A percentile compares a stretch with the other conserved stretches of the same genome.
Conservation (phyloP, 2,888 invertebrate genomes). For the Scaptomyza parva region DNA sequence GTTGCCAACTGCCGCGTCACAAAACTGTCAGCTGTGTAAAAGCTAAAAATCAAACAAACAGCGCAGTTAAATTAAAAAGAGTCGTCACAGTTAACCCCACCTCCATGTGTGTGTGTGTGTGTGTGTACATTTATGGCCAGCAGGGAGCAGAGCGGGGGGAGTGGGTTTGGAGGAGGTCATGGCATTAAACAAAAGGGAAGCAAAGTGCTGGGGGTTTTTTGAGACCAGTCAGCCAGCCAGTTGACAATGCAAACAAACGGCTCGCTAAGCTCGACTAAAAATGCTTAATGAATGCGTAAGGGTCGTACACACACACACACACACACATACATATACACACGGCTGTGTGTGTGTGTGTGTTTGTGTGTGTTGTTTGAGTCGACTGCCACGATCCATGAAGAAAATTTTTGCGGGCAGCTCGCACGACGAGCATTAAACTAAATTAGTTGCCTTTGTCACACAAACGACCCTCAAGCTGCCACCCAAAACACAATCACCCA, state of each 20-base stretch:
- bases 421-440: constrained; percentile 75
- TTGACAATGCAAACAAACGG: constrained; percentile 75
- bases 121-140: constrained; percentile 62
- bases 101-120: constrained; percentile 16
- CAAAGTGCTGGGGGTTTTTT: not conserved
- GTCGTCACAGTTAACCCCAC: constrained; percentile 13
- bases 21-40: constrained; percentile 71
- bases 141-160: not conserved
- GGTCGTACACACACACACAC: constrained; percentile 36
- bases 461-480: constrained; percentile 65
- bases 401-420: constrained; percentile 67
- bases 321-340: not conserved
- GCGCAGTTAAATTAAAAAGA: constrained; percentile 67
- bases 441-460: constrained; percentile 79
- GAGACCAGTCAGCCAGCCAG: constrained; percentile 32
- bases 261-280: constrained; percentile 78
- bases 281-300: constrained; percentile 74
- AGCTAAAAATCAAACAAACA: constrained; percentile 79
- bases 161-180: not conserved
- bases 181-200: constrained; percentile 24
- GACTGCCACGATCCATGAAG: constrained; percentile 36
- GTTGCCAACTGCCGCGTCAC: constrained; percentile 39
- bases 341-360: too few relatives aligned
- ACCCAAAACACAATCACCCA: constrained; percentile 7
- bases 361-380: constrained; percentile 3